Base-by-base conservation (phyloP, 2,113 vertebrate species). In the Lepus europaeus region DNA sequence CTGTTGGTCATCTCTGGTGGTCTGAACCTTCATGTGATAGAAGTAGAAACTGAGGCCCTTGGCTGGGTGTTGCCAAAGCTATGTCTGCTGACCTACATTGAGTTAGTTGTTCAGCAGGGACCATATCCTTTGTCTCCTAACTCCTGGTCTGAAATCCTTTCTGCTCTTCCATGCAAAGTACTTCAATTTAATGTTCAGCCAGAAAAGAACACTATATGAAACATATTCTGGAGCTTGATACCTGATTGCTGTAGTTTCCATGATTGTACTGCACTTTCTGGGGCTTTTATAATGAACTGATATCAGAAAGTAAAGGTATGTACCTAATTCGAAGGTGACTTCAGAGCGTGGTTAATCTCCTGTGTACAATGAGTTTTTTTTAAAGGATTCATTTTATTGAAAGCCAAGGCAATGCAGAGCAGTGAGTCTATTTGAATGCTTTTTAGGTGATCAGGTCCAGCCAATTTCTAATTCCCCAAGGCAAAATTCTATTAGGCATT, bases 401-500 rank as follows among this genome's bases (percentile, higher is more conserved):
- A 88, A 97, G 20, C 17, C 7, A 66, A 93, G 66, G 64, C 53
- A 64, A 51, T 81, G 88, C 0, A 0, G 64, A 89, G 64, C 29
- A 51, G 23, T 53, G 81, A 97, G 87, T 96, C 66, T 87, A 82
- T 96, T 66, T 77, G 74, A 97, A 95, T 94, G 84, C 72, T 95
- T 97, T 94, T 76, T 59, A 96, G 84, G 82, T 79, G 97, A 92
- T 89, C 84, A 78, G 79, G 33, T 56, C 95, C 91, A 97, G 73
- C 16, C 89, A 96, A 69, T 97, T 96, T 87, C 96, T 85, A 66
- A 91, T 87, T 87, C 72, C 22, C 51, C 16, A 11, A 93, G 27
- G 93, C 95, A 97, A 96, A 69, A 97, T 95, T 97, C 95, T 92
- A 97, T 89, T 96, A 97, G 96, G 78, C 83, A 96, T 97, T 97